Conservation (phyloP, 1,140 invertebrate genomes). For the Drosophila kikkawai region DNA sequence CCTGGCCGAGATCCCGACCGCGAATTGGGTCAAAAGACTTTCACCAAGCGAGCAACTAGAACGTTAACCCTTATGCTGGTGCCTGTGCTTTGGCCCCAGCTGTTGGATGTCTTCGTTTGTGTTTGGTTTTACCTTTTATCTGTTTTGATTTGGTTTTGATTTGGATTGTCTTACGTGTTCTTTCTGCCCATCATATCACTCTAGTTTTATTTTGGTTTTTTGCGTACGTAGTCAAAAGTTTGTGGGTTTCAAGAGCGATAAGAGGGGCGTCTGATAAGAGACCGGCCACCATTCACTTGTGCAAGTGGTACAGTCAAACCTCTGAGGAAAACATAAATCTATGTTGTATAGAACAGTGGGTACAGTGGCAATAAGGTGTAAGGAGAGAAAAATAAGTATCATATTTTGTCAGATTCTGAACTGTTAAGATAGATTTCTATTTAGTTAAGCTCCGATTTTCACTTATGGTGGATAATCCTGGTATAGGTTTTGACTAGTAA, state of each 20-base stretch:
- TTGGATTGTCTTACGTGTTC: slow-evolving; percentile 59
- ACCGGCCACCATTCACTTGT: slow-evolving; percentile 15
- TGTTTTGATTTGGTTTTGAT: slow-evolving; percentile 18
- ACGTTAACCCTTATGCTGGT: slow-evolving; percentile 6
- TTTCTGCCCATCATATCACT: slow-evolving; percentile 33
- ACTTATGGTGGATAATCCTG: neutral
- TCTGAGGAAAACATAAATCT: neutral
- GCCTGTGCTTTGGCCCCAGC: slow-evolving; percentile 4
- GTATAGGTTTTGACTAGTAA: neutral
- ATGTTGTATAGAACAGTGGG: neutral
- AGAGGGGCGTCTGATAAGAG: slow-evolving; percentile 57
- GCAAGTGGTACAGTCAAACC: slow-evolving; percentile 31
- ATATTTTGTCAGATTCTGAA: neutral
- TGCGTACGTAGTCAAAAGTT: slow-evolving; percentile 70
- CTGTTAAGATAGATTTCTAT: neutral
- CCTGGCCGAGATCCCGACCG: slow-evolving; percentile 15
- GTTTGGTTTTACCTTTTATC: slow-evolving; percentile 39
- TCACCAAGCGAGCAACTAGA: slow-evolving; percentile 55
- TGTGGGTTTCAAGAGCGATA: slow-evolving; percentile 49
- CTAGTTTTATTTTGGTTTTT: slow-evolving; percentile 8
- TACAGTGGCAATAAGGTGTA: neutral
- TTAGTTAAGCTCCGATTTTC: neutral
- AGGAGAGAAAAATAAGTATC: no score
- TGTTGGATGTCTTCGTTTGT: slow-evolving; percentile 36
- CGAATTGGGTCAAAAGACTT: slow-evolving; percentile 67